Evolutionary conservation across 2,888 invertebrate species (phyloP).

Genomic region (Trichogramma dendrolimi): DNA sequence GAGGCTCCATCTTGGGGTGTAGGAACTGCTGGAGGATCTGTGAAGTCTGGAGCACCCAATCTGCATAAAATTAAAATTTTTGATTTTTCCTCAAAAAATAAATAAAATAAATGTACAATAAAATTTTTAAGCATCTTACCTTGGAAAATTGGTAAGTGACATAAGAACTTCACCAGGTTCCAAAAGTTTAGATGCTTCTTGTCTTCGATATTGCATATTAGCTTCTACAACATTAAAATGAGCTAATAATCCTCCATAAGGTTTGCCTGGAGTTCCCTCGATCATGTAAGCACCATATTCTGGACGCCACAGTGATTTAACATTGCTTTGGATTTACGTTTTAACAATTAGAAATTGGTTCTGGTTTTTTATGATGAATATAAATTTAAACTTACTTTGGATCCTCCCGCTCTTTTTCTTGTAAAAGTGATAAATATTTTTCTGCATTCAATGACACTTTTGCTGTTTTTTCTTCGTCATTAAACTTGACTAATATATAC

Average conservation of each 20-base stretch:
- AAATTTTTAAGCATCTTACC: slow-evolving; percentile 55
- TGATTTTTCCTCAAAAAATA: not conserved
- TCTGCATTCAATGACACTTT: slow-evolving; percentile 81
- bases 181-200: slow-evolving; percentile 76
- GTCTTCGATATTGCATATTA: slow-evolving; percentile 87
- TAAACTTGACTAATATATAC: slow-evolving; percentile 92
- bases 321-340: slow-evolving; percentile 48
- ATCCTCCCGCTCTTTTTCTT: slow-evolving; percentile 75
- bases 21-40: slow-evolving; percentile 73
- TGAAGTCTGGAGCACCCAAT: slow-evolving; percentile 85
- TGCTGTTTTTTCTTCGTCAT: slow-evolving; percentile 77
- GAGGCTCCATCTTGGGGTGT: slow-evolving; percentile 72
- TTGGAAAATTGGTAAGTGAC: slow-evolving; percentile 90
- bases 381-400: slow-evolving; percentile 60
- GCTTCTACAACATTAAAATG: slow-evolving; percentile 98
- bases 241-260: slow-evolving; percentile 89
- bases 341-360: too few species aligned
- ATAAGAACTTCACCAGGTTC: slow-evolving; percentile 77
- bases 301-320: slow-evolving; percentile 91
- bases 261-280: slow-evolving; percentile 96
- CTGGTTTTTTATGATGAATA: not conserved
- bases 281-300: slow-evolving; percentile 99
- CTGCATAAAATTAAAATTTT: slow-evolving; percentile 52
- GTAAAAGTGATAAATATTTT: slow-evolving; percentile 72
- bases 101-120: slow-evolving; percentile 10